phyloP scores from a whole-genome alignment of 2,797 vertebrate genomes.

The Lutra lutra region DNA sequence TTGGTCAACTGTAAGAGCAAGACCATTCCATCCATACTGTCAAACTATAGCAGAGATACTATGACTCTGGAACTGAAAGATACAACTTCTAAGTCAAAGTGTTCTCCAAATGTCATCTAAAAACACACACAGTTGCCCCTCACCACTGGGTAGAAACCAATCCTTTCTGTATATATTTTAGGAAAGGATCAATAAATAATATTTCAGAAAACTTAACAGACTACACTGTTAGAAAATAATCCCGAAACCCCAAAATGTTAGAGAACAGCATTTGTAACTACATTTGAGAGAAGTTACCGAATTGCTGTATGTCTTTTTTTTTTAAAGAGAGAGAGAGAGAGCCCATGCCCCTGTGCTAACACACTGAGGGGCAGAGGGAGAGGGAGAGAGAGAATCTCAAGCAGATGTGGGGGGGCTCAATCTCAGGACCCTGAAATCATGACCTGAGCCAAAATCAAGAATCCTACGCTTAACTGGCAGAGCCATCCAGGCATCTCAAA shows the following conservation, averaged over 20 bases:
- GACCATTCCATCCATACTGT: neutral
- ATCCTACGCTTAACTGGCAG: neutral
- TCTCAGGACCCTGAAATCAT: neutral
- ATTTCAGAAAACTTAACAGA: neutral
- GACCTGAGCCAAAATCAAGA: neutral
- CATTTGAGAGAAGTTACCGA: constrained; percentile 34
- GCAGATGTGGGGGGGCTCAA: neutral
- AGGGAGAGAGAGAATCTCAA: neutral
- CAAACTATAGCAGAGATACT: neutral
- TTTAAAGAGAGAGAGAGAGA: neutral
- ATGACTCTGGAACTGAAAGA: neutral
- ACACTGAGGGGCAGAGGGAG: neutral
- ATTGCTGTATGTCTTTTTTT: neutral
- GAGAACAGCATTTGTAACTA: neutral
- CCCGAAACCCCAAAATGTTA: constrained; percentile 15
- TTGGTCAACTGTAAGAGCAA: neutral
- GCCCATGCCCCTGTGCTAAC: neutral
- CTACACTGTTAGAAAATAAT: neutral
- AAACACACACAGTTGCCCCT: neutral
- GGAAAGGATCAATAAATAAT: constrained; percentile 18
- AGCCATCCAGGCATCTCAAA: neutral
- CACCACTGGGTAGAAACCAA: neutral
- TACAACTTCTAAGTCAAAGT: neutral
- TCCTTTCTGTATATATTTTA: neutral
- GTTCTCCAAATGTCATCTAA: neutral